These are phyloP conservation scores for Takifugu rubripes DNA, from an alignment of 2,797 vertebrate genomes.

Conservation along the genomic window DNA sequence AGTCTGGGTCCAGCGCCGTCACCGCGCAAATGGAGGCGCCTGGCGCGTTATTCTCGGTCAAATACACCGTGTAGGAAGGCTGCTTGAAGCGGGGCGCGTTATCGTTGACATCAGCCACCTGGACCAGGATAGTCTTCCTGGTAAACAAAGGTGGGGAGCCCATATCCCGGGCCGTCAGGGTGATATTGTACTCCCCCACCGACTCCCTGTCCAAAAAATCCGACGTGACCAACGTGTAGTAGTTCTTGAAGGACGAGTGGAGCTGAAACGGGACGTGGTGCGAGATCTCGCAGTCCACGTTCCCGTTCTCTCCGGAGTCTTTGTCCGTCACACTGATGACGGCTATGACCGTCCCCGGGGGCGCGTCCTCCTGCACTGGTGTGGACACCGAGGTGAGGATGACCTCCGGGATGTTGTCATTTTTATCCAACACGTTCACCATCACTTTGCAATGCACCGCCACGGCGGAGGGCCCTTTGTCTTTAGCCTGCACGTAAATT, in stretches of 20 bases:
- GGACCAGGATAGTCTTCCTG: constrained; percentile 74
- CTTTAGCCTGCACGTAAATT: constrained; percentile 88
- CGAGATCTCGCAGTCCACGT: constrained; percentile 82
- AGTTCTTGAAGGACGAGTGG: constrained; percentile 86
- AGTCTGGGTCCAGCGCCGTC: constrained; percentile 80
- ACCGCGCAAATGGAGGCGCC: constrained; percentile 87
- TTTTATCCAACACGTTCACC: constrained; percentile 85
- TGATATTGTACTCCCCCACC: constrained; percentile 78
- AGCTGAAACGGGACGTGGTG: constrained; percentile 82
- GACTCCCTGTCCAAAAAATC: constrained; percentile 82
- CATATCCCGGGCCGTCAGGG: constrained; percentile 81
- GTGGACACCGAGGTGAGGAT: constrained; percentile 86
- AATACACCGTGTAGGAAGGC: constrained; percentile 84
- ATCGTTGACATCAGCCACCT: constrained; percentile 87
- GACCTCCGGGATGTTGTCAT: constrained; percentile 88
- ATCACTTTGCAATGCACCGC: constrained; percentile 88
- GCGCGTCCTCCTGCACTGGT: constrained; percentile 86
- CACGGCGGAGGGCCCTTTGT: constrained; percentile 84
- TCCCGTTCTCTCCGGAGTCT: constrained; percentile 86
- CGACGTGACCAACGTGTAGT: constrained; percentile 86
- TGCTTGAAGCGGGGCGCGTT: constrained; percentile 84
- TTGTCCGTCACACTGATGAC: constrained; percentile 86
- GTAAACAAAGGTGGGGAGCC: constrained; percentile 82
- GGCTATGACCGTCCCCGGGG: constrained; percentile 84
- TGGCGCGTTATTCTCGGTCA: constrained; percentile 87